Evolutionary conservation across 2,888 invertebrate species (phyloP).

Genomic region (Tolmerus cingulatus): DNA sequence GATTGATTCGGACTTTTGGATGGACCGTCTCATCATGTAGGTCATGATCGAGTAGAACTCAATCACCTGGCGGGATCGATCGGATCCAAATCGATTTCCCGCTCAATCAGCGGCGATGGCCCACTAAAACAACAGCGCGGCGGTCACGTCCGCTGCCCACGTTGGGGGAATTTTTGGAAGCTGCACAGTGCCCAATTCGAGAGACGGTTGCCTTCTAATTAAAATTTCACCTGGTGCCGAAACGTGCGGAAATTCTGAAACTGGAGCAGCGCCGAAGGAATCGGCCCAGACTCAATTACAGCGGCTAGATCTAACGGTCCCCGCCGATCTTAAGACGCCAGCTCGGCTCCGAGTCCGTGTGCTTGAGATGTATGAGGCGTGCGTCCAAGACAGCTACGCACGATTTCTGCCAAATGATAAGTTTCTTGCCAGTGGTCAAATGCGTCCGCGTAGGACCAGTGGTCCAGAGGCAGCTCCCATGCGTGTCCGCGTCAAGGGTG

Average conservation of each 20-base stretch:
- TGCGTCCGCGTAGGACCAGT: neutral
- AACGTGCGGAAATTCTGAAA: conserved; percentile 42
- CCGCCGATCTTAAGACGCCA: neutral
- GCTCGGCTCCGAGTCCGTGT: neutral
- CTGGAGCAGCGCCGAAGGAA: conserved; percentile 24
- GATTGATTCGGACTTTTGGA: conserved; percentile 21
- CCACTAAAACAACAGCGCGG: conserved; percentile 7
- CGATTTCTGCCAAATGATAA: conserved; percentile 20
- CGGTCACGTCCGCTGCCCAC: conserved; percentile 38
- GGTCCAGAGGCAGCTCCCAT: neutral
- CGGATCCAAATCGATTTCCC: neutral
- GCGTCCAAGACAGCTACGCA: neutral
- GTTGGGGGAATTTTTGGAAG: conserved; percentile 10
- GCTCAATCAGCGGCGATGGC: neutral
- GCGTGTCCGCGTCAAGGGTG: neutral
- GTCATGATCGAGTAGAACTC: conserved; percentile 9
- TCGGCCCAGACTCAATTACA: conserved; percentile 35
- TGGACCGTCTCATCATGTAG: conserved; percentile 7
- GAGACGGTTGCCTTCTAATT: conserved; percentile 28
- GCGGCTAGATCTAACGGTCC: conserved; percentile 26
- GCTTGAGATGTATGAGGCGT: neutral
- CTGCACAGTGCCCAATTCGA: neutral
- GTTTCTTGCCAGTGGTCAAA: neutral
- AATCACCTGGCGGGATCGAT: neutral
- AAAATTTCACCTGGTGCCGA: conserved; percentile 36